phyloP scores from a whole-genome alignment of 2,888 invertebrate genomes.

The Dynastes tityus region DNA sequence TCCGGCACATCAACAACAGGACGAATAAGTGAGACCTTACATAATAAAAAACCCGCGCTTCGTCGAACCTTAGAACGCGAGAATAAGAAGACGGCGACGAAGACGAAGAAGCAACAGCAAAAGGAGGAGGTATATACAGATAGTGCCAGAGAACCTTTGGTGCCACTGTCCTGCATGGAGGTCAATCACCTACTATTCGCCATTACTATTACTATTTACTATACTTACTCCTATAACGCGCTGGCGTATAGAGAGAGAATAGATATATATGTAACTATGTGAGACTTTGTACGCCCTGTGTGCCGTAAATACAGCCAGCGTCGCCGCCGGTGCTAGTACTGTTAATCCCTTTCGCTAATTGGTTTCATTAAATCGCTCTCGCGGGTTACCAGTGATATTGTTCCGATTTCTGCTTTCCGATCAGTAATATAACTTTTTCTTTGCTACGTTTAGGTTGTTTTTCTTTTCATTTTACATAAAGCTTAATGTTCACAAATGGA shows the following conservation, averaged over 20 bases:
- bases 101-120: not conserved
- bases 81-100: not conserved
- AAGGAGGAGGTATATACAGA: not conserved
- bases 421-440: not conserved
- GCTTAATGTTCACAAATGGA: too few species aligned
- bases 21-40: conserved; percentile 44
- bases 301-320: not conserved
- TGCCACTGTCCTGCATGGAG: conserved; percentile 68
- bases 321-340: conserved; percentile 20
- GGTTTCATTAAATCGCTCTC: conserved; percentile 33
- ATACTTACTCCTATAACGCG: conserved; percentile 9
- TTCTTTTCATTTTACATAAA: too few species aligned
- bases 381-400: not conserved
- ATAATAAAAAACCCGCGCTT: conserved; percentile 44
- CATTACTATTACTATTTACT: conserved; percentile 42
- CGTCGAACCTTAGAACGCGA: conserved; percentile 1
- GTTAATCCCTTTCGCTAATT: conserved; percentile 51
- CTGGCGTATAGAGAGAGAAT: not conserved
- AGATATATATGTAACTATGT: not conserved
- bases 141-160: conserved; percentile 52
- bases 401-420: conserved; percentile 23
- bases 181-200: conserved; percentile 64
- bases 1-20: conserved; percentile 38
- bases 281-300: not conserved
- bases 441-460: too few species aligned